Base-by-base conservation (phyloP, 2,797 vertebrate species). In the Micromesistius poutassou region DNA sequence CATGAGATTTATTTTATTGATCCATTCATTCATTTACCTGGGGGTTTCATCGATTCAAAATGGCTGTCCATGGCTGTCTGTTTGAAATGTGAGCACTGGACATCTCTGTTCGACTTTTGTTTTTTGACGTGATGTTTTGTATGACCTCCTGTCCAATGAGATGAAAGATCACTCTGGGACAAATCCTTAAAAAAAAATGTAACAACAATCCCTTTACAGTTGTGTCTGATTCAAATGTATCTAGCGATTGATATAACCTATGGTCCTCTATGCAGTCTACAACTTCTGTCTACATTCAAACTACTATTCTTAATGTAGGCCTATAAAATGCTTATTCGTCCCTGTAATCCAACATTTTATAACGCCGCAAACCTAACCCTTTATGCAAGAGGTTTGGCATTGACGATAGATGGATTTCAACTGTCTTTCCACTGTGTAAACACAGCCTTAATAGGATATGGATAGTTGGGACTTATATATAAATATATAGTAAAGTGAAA, bases 1-100 rank as follows among this genome's bases (percentile, higher is more conserved):
- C 90, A 88, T 91, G 72, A 91, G 81, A 92, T 91, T 90, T 88
- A 89, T 90, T 90, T 92, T 91, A 90, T 93, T 93, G 89, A 91
- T 90, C 71, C 77, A 90, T 89, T 77, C 86, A 89, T 86, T 84
- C n/a, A 87, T 89, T 84, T 66, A 89, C 55, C 55, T 19, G 46
- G 46, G 55, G 84, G 90, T 85, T 85, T 87, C 83, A 89, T 87
- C 76, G 74, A 78, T 78, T 82, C 76, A 87, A 81, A 42, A 74
- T 25, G 46, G 46, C 46, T 14, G 16, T 19, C 14, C 13, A 19
- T 19, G 46, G 19, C 46, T 13, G 40, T 42, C 13, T 55, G 46
- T 62, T 62, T 25, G 55, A 62, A 62, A 25, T 62, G n/a, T 62
- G 55, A 62, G 55, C 55, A 10, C 55, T n/a, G 22, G 55, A 62